Percentiles rank a stretch among this genome's conserved stretches.
Evolutionary conservation across 2,888 invertebrate species (phyloP).

Genomic region (Nipponacmea schrenckii): DNA sequence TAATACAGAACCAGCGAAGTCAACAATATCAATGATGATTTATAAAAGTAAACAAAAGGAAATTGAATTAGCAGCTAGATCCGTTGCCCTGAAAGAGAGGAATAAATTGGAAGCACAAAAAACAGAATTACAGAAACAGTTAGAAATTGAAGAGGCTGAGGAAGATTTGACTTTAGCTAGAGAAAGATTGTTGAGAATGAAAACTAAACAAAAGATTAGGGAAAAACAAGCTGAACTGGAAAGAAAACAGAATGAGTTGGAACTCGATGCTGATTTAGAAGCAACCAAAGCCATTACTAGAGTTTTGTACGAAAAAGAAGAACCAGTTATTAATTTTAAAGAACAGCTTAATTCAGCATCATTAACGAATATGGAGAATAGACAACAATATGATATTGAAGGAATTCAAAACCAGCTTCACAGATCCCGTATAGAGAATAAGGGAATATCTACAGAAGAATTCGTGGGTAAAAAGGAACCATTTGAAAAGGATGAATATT

Average conservation of each 20-base stretch:
- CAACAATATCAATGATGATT: too few relatives aligned
- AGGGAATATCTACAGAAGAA: too few relatives aligned
- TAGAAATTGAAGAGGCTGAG: background rate
- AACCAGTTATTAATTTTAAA: background rate
- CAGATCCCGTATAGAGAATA: too few relatives aligned
- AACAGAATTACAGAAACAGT: background rate
- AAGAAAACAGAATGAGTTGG: background rate
- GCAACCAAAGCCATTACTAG: background rate
- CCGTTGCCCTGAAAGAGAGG: background rate
- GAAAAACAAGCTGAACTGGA: background rate
- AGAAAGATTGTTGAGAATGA: background rate
- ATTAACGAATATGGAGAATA: background rate
- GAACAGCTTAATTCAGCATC: too few relatives aligned
- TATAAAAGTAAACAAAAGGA: too few relatives aligned
- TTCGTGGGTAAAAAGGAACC: too few relatives aligned
- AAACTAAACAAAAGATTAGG: background rate
- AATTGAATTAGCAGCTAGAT: too few relatives aligned
- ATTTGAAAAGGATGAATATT: too few relatives aligned
- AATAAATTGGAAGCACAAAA: background rate
- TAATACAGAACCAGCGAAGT: too few relatives aligned
- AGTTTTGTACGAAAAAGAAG: background rate
- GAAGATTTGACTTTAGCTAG: background rate
- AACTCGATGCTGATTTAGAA: background rate
- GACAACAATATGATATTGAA: too few relatives aligned
- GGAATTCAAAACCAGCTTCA: too few relatives aligned